Base-by-base conservation (phyloP, 2,888 invertebrate species). In the Eupithecia pulchellata region DNA sequence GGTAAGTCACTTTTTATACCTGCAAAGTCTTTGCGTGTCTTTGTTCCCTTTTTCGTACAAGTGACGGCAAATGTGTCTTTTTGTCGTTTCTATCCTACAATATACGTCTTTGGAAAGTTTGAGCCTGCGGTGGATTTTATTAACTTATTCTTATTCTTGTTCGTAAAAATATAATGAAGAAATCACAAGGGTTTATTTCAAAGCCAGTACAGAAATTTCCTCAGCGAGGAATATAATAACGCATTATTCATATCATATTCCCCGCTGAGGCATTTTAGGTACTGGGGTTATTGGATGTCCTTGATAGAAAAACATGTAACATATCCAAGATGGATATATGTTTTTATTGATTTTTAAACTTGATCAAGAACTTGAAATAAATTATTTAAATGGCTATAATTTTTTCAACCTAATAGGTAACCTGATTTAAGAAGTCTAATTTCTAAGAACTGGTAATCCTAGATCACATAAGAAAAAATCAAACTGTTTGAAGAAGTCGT, bases 1-100 rank as follows among this genome's bases (percentile, higher is more conserved):
- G 91, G 92, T 92, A 74, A 91, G 91, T 61, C n/a, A 9, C 17
- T n/a, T 32, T n/a, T 30, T 0, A 13, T 42, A n/a, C 2, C n/a
- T 17, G 39, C 13, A 11, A 34, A 2, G 20, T 47, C 9, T 1
- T 47, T 47, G 20, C 47, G 8, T 11, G 47, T 25, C 52, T 52
- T 52, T 20, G 47, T 47, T 20, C 20, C 17, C 20, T 20, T 9
- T 47, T 47, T 47, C 11, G n/a, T 20, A 42, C 42, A 20, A n/a
- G 8, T 2, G 20, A 42, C 3, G 47, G 8, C 20, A 2, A 20
- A 47, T n/a, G 1, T n/a, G 9, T 20, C 20, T 20, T 47, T 17
- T 47, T 47, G 20, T 20, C 47, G 20, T 20, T 47, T 47, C 8
- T 14, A 5, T 8, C n/a, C 39, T 39, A 17, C n/a, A n/a, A 42